Evolutionary conservation across 2,888 invertebrate genomes (phyloP).

Genomic region (Diabrotica balteata): DNA sequence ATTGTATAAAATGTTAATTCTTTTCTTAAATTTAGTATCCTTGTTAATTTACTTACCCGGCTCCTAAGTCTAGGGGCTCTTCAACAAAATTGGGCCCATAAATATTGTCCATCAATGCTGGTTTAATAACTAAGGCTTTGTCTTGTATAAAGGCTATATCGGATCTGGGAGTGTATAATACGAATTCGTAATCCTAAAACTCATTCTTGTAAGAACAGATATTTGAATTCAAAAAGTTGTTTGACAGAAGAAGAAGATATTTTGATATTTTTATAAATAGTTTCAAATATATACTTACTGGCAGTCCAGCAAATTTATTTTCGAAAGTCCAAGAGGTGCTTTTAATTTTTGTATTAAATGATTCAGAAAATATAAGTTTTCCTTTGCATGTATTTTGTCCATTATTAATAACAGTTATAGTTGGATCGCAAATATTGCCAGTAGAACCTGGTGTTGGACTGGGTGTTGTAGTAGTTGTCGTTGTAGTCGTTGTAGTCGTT

Average conservation of each 20-base stretch:
- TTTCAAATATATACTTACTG: constrained; percentile 60
- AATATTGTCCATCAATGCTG: constrained; percentile 64
- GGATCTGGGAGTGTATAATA: constrained; percentile 67
- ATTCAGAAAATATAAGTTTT: constrained; percentile 65
- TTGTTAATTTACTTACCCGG: constrained; percentile 44
- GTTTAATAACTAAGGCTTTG: constrained; percentile 68
- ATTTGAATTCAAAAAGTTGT: no score
- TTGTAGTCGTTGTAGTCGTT: background rate
- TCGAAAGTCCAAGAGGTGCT: constrained; percentile 53
- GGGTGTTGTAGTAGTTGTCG: background rate
- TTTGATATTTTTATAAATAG: background rate
- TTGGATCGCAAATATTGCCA: constrained; percentile 12
- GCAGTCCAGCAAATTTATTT: constrained; percentile 65
- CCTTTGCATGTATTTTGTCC: constrained; percentile 60
- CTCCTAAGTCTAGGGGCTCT: constrained; percentile 49
- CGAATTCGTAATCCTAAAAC: constrained; percentile 73
- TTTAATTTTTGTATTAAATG: constrained; percentile 57
- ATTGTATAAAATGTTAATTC: no score
- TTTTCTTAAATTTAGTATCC: no score
- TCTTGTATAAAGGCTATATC: constrained; percentile 64
- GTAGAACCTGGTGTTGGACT: background rate
- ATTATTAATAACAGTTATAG: constrained; percentile 22
- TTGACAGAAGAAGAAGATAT: background rate
- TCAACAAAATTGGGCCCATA: constrained; percentile 64
- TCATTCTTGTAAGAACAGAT: no score